Base-by-base conservation (phyloP, 2,797 vertebrate genomes). In the Eremophila alpestris region DNA sequence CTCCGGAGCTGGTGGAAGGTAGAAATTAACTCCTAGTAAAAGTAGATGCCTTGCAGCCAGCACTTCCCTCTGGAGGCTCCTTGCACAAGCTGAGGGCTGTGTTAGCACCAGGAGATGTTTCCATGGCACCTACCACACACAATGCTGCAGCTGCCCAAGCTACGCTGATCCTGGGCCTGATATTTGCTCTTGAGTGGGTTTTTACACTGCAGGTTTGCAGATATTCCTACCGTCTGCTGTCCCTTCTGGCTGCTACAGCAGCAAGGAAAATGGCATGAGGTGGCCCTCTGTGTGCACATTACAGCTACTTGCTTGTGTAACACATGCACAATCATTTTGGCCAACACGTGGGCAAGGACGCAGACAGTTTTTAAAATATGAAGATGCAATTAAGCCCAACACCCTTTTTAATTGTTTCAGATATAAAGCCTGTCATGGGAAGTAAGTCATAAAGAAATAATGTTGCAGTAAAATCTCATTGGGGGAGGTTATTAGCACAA, bases 51-150 rank as follows among this genome's bases (percentile, higher is more conserved):
- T 73, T 3, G 32, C 43, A 83, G 54, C 65, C 87, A 78, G 38
- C 4, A 3, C 59, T 91, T 83, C 83, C 73, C 68, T 83, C 51
- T 3, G 2, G 46, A 77, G 41, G 60, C 32, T 40, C 34, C 15
- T 5, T 52, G 32, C 69, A 83, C 85, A 68, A 86, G 48, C 58
- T 27, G 59, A 73, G 4, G 46, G 60, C 40, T 48, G 18, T 58
- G 90, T 94, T 95, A 30, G 16, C 46, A 49, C 26, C 56, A 68
- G 63, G 77, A 81, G 56, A 46, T 48, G 97, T 97, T 96, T 91
- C 97, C 95, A 97, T 95, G 71, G 87, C 54, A 45, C 75, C 93
- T 76, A 24, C 29, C 27, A 34, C 60, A 63, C 94, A 86, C 90
- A 95, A 6, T 7, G 6, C 70, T 87, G 79, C 27, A 2, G 91